These are phyloP conservation scores for Pteropus alecto DNA, from an alignment of 2,113 vertebrate species.

Conservation along the genomic window DNA sequence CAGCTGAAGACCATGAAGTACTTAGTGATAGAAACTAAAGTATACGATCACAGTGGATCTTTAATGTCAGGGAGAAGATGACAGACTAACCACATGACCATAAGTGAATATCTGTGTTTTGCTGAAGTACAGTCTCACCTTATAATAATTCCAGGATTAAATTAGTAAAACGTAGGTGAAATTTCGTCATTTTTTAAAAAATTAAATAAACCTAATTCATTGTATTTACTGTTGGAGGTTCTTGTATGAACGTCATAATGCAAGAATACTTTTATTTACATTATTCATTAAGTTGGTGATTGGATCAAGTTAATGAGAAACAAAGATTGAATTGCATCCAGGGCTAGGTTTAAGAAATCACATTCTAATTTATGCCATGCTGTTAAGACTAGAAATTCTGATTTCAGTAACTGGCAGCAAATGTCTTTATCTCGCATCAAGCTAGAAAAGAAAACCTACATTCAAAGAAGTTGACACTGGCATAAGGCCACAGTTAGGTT, in stretches of 20 bases:
- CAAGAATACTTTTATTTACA: not conserved
- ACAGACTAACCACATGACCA: not conserved
- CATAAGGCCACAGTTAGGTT: not conserved
- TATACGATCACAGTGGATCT: not conserved
- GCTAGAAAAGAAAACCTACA: not conserved
- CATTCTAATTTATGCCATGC: slow-evolving; percentile 50
- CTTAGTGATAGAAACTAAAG: not conserved
- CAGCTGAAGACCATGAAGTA: not conserved
- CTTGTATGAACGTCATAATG: not conserved
- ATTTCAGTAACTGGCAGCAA: slow-evolving; percentile 33
- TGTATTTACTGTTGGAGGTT: slow-evolving; percentile 25
- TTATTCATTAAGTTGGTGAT: slow-evolving; percentile 45
- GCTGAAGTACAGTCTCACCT: not conserved
- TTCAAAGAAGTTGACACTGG: not conserved
- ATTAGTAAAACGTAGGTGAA: not conserved
- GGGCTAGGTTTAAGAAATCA: slow-evolving; percentile 20
- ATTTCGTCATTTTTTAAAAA: not conserved
- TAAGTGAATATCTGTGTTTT: not conserved
- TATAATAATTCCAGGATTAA: not conserved
- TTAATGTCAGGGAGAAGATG: not conserved
- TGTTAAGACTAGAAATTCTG: slow-evolving; percentile 60
- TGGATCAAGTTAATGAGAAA: not conserved
- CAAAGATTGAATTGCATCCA: slow-evolving; percentile 50
- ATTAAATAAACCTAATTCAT: not conserved
- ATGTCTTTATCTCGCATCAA: slow-evolving; percentile 35